Base-by-base conservation (phyloP, 92 coral and sea anemone species). In the Heliopora coerulea region DNA sequence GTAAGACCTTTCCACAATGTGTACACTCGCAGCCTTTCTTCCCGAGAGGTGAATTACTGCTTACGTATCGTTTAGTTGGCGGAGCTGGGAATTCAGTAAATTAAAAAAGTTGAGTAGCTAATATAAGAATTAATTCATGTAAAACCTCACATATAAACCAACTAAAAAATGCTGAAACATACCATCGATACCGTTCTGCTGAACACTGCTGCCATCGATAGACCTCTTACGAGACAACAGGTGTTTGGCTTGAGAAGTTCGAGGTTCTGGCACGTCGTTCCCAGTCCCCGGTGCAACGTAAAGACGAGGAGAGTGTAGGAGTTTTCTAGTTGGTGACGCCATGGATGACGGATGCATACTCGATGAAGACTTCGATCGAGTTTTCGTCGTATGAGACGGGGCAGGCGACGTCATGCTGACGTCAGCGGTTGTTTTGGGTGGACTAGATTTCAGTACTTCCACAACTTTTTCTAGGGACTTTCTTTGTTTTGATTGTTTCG, bases 161-260 rank as follows among this genome's bases (percentile, higher is more conserved):
- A 17, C 30, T 14, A 27, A 14, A 26, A 50, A 5, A n/a, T n/a
- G n/a, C 21, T n/a, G 5, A 20, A 27, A 70, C 96, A 67, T 73
- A 93, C 98, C 96, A 56, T 93, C 98, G 35, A 93, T 80, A 15
- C 99, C 99, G 69, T 95, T 95, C 78, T 95, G 99, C 27, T 95
- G 99, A 31, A 84, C 69, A 10, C 80, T 72, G 68, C 78, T 49
- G 18, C 78, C 72, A 3, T 95, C 99, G 18, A 90, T 83, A 39
- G 97, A 88, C 26, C 99, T 87, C 75, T 95, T 95, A 18, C 99
- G 84, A 25, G 96, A 88, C 84, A 95, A 58, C 91, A 95, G 73
- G 69, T 95, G 99, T 60, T 95, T 95, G 33, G 89, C 52, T 32
- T 70, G 62, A 1, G 77, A 57, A 8, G 46, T 56, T 8, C 77